Conservation (phyloP, 1,140 invertebrate species). For the Meloidogyne floridensis region DNA sequence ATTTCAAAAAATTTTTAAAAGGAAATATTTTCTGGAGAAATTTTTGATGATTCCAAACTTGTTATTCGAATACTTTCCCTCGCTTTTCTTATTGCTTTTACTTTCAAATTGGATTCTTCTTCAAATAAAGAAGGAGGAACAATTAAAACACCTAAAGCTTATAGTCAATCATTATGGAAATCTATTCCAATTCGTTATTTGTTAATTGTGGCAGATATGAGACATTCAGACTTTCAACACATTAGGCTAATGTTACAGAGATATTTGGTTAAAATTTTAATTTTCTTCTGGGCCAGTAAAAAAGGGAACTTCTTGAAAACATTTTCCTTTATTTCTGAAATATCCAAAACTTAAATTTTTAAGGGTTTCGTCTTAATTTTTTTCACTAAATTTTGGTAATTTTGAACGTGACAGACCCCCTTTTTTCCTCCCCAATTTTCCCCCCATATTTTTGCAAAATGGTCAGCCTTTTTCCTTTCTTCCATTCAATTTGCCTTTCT, state of each 20-base stretch:
- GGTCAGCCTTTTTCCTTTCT: no score
- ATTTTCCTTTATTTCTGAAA: no score
- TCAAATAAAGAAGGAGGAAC: background rate
- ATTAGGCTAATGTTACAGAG: constrained; percentile 38
- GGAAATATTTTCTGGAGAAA: constrained; percentile 45
- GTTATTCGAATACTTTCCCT: constrained; percentile 39
- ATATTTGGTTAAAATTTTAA: constrained; percentile 24
- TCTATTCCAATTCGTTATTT: constrained; percentile 46
- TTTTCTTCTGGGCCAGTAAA: no score
- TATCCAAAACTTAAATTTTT: no score
- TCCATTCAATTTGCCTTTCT: no score
- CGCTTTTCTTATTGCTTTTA: constrained; percentile 46
- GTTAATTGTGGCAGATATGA: constrained; percentile 36
- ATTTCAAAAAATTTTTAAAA: constrained; percentile 23
- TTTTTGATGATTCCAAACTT: constrained; percentile 46
- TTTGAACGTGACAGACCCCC: no score
- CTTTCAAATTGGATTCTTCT: constrained; percentile 40
- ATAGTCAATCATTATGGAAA: constrained; percentile 50
- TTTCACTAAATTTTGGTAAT: no score
- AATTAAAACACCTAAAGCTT: constrained; percentile 27
- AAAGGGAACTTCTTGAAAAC: no score
- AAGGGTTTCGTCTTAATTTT: no score
- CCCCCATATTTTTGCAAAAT: no score
- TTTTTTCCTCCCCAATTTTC: no score
- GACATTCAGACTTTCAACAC: constrained; percentile 43